Conservation (phyloP, 2,797 vertebrate species). For the Myotis myotis region DNA sequence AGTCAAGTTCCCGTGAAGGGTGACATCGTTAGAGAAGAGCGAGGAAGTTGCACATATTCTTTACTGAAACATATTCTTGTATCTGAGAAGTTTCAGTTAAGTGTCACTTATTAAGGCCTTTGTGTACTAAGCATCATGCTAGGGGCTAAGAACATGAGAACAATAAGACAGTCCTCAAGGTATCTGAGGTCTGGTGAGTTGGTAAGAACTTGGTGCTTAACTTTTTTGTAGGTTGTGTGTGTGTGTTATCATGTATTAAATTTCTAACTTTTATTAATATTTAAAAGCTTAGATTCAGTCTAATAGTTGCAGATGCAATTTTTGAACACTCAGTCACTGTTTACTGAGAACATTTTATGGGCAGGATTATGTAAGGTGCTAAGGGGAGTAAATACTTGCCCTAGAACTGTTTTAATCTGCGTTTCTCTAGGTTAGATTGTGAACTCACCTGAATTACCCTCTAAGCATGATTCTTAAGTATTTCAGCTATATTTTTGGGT, state of each 20-base stretch:
- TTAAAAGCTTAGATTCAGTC: not conserved
- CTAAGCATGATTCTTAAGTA: constrained; percentile 71
- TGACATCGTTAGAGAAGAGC: constrained; percentile 50
- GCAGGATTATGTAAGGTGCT: not conserved
- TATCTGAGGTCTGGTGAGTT: not conserved
- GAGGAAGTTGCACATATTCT: not conserved
- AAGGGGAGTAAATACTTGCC: not conserved
- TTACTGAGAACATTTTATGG: not conserved
- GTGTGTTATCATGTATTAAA: not conserved
- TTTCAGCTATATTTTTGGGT: constrained; percentile 78
- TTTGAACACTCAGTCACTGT: not conserved
- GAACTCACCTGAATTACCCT: constrained; percentile 31
- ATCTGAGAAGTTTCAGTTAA: not conserved
- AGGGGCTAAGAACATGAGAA: not conserved
- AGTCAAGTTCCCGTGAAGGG: constrained; percentile 19
- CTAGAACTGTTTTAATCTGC: not conserved
- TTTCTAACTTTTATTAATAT: not conserved
- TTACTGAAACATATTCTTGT: constrained; percentile 66
- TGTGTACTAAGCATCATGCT: not conserved
- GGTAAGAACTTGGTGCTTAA: not conserved
- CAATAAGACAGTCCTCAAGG: not conserved
- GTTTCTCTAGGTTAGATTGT: constrained; percentile 21
- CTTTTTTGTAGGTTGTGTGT: not conserved
- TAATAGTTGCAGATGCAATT: not conserved
- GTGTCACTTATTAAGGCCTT: not conserved